Evolutionary conservation across 2,888 invertebrate species (phyloP).

Genomic region (Phragmatobia fuliginosa): DNA sequence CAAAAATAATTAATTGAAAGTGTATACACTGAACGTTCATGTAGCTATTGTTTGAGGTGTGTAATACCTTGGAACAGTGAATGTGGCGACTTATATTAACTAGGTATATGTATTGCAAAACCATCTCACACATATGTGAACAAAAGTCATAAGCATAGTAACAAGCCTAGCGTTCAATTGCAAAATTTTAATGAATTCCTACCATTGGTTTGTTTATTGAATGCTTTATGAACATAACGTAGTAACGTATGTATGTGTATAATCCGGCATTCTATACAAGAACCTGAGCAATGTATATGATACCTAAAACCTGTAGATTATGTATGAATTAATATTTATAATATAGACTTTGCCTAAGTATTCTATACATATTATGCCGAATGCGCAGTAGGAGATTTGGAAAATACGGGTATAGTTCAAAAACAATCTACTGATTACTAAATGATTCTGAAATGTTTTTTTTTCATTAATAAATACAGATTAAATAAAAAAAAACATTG

Average conservation of each 20-base stretch:
- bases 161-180: background rate
- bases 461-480: too few relatives aligned
- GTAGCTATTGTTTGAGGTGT: background rate
- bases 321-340: too few relatives aligned
- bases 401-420: too few relatives aligned
- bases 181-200: background rate
- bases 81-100: slow-evolving; percentile 30
- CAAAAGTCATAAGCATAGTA: slow-evolving; percentile 1
- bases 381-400: too few relatives aligned
- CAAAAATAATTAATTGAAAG: background rate
- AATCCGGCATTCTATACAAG: too few relatives aligned
- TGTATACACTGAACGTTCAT: background rate
- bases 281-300: too few relatives aligned
- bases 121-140: slow-evolving; percentile 19
- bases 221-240: background rate
- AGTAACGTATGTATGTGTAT: background rate
- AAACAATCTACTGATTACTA: too few relatives aligned
- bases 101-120: slow-evolving; percentile 35
- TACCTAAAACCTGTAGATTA: too few relatives aligned
- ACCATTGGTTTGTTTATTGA: background rate
- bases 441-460: too few relatives aligned
- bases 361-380: too few relatives aligned
- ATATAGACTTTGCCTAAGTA: too few relatives aligned
- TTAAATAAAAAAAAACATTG: too few relatives aligned
- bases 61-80: slow-evolving; percentile 22